Conservation (phyloP, 2,113 vertebrate species). For the Nibea coibor region DNA sequence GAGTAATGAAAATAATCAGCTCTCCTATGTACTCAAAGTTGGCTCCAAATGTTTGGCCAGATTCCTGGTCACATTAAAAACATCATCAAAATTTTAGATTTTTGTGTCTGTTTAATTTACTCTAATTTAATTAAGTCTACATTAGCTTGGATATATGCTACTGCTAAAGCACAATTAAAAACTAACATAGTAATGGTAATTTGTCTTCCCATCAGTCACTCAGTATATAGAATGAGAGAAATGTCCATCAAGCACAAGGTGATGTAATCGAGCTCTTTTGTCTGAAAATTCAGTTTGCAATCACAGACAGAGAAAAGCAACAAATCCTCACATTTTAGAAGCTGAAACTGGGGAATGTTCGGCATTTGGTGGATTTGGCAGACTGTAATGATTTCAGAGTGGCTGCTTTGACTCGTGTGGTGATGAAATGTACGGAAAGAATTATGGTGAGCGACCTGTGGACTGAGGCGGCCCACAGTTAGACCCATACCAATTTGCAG, state of each 20-base stretch:
- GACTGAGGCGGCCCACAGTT: too few species aligned
- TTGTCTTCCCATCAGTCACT: background rate
- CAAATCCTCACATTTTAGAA: background rate
- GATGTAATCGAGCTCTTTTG: too few species aligned
- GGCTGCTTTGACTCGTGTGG: too few species aligned
- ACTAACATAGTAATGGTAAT: background rate
- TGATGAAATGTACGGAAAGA: too few species aligned
- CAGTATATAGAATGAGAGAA: background rate
- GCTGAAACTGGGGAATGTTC: background rate
- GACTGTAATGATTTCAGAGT: too few species aligned
- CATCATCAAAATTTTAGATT: background rate
- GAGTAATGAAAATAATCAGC: background rate
- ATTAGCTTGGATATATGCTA: background rate
- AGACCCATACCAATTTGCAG: too few species aligned
- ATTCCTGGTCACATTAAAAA: background rate
- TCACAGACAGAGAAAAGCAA: too few species aligned
- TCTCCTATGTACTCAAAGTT: background rate
- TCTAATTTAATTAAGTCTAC: background rate
- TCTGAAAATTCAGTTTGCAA: background rate
- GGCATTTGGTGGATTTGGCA: background rate
- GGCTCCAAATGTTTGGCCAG: background rate
- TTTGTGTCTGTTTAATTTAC: background rate
- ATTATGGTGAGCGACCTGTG: too few species aligned
- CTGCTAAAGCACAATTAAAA: background rate
- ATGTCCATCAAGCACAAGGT: too few species aligned